Base-by-base conservation (phyloP, 2,888 invertebrate genomes). In the Phrixothrix hirtus region DNA sequence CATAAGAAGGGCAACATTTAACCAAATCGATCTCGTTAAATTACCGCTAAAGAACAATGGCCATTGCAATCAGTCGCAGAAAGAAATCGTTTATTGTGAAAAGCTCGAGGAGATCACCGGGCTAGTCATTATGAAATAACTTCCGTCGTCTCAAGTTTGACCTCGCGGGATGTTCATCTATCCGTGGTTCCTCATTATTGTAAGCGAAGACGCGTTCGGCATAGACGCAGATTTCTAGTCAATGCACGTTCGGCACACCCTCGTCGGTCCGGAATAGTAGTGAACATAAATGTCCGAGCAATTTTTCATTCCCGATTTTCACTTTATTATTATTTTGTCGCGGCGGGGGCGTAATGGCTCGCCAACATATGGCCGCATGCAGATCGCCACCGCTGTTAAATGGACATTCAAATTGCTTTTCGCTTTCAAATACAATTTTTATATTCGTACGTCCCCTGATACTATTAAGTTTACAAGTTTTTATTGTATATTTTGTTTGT, bases 221-320 rank as follows among this genome's bases (percentile, higher is more conserved):
- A 45, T 45, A 47, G 50, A 53, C 51, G 50, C 47, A 47, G 53
- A 59, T 63, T 59, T 56, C 47, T 57, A 75, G 58, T 66, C 73
- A 44, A 55, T 60, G 68, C 77, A 75, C 75, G 76, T 75, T 65
- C 63, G 62, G 59, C 68, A 67, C 74, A 74, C 73, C 73, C 74
- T 72, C 72, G 69, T 42, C 57, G 58, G 49, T 55, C 51, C 59
- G 64, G 67, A 72, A 68, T 71, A 70, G n/a, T n/a, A n/a, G 71
- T 63, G 64, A 68, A 64, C 68, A 68, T 70, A 72, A 73, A 73
- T 73, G 76, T 76, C 75, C 75, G 68, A 72, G 66, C 74, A 67
- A 76, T 76, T 75, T 76, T 76, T 76, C 76, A 76, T 73, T 71
- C 70, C 68, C 70, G 70, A 72, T 75, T 69, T 75, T 72, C 74